phyloP scores from a whole-genome alignment of 2,113 vertebrate genomes.

The Apodemus sylvaticus region DNA sequence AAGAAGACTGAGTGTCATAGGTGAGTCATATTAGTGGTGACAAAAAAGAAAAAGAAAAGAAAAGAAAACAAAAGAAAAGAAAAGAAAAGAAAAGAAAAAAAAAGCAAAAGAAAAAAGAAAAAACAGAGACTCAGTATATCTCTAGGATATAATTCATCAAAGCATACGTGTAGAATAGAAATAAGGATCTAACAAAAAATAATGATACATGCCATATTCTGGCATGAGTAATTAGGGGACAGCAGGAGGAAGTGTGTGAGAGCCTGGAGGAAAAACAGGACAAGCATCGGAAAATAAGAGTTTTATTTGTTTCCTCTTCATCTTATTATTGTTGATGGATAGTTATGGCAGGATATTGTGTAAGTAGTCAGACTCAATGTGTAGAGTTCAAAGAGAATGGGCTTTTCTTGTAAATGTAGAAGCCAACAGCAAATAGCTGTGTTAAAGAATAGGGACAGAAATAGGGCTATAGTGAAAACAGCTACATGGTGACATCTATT shows the following conservation, averaged over 20 bases:
- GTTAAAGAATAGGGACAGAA: not conserved
- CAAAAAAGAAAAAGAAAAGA: not conserved
- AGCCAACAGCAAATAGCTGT: not conserved
- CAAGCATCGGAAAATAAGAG: not conserved
- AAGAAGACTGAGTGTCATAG: not conserved
- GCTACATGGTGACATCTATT: not conserved
- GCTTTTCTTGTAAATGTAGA: not conserved
- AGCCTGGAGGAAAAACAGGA: not conserved
- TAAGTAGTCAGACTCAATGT: not conserved
- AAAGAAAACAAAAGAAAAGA: too few species aligned
- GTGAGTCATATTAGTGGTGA: fast-evolving
- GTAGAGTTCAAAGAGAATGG: not conserved
- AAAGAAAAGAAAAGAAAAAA: too few species aligned
- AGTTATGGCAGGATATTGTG: not conserved
- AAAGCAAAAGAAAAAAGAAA: too few species aligned
- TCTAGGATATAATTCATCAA: not conserved
- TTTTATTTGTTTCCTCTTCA: not conserved
- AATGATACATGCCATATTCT: not conserved
- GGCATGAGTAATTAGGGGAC: not conserved
- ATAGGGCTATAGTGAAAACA: not conserved
- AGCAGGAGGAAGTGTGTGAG: not conserved
- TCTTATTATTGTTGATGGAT: not conserved
- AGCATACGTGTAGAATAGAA: not conserved
- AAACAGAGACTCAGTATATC: not conserved
- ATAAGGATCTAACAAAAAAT: not conserved